Conservation (phyloP, 2,797 vertebrate genomes). For the Ataeniobius toweri region DNA sequence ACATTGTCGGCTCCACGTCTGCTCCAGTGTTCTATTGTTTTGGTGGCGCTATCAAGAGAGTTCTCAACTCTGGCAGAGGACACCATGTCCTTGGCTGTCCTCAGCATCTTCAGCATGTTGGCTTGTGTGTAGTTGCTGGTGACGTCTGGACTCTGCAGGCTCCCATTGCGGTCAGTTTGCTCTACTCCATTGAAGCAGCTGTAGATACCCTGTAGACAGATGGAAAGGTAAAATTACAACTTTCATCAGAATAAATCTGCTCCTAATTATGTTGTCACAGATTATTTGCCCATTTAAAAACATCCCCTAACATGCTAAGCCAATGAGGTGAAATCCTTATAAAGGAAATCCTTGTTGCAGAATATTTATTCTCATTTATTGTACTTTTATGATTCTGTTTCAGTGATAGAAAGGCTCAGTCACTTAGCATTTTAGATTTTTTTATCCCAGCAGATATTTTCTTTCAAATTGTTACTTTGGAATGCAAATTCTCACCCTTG, state of each 20-base stretch:
- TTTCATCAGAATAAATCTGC: not conserved
- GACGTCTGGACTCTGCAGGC: constrained; percentile 86
- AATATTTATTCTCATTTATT: constrained; percentile 19
- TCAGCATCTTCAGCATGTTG: constrained; percentile 95
- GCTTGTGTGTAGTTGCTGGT: constrained; percentile 90
- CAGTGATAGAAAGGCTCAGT: constrained; percentile 37
- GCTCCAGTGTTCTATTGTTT: constrained; percentile 92
- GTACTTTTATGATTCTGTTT: not conserved
- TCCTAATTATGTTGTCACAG: not conserved
- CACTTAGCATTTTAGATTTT: constrained; percentile 44
- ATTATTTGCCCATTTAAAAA: constrained; percentile 6
- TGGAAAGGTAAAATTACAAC: not conserved
- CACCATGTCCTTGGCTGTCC: constrained; percentile 95
- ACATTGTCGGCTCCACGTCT: constrained; percentile 79
- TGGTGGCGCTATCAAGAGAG: constrained; percentile 92
- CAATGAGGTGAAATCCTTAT: constrained; percentile 23
- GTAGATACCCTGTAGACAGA: constrained; percentile 89
- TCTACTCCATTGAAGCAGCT: constrained; percentile 96
- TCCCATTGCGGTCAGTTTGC: constrained; percentile 76
- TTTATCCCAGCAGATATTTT: constrained; percentile 30
- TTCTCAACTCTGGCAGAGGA: constrained; percentile 89
- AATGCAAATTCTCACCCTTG: constrained; percentile 52
- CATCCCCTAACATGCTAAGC: constrained; percentile 11
- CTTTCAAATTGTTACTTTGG: constrained; percentile 57
- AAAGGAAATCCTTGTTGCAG: not conserved